Evolutionary conservation across 2,888 invertebrate species (phyloP).

Genomic region (Idaea dimidiata): DNA sequence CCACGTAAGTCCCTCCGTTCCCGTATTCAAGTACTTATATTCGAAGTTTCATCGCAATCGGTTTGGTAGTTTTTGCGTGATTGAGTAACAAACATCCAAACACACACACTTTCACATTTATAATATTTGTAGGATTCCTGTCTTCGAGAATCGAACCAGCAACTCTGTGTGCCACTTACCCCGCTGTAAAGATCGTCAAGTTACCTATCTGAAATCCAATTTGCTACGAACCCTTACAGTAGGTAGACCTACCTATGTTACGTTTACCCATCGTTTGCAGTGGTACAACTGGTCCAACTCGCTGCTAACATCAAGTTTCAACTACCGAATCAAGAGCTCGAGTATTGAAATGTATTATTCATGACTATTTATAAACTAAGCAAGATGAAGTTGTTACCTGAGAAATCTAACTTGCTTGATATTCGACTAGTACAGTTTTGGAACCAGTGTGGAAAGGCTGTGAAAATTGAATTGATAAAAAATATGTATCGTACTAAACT

Average conservation of each 20-base stretch:
- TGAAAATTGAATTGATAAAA: constrained; percentile 19
- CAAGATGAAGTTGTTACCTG: constrained; percentile 22
- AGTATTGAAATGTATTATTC: constrained; percentile 30
- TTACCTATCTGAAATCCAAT: neutral
- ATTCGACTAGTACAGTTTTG: constrained; percentile 21
- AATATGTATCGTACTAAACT: no score
- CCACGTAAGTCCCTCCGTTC: no score
- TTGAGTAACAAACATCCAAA: no score
- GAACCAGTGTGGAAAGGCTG: constrained; percentile 10
- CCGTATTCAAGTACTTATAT: no score
- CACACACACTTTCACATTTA: no score
- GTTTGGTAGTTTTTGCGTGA: no score
- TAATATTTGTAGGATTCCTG: no score
- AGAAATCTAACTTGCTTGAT: constrained; percentile 26
- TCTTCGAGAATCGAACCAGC: no score
- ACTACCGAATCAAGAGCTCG: constrained; percentile 29
- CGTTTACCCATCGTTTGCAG: neutral
- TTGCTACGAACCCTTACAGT: neutral
- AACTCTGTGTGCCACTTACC: no score
- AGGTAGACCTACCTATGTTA: neutral
- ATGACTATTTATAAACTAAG: constrained; percentile 27
- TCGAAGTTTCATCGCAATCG: no score
- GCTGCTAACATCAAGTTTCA: neutral
- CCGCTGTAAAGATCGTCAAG: neutral
- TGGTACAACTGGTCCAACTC: neutral